These are phyloP conservation scores for Anodontia alba DNA, from an alignment of 2,888 invertebrate genomes.

Conservation along the genomic window DNA sequence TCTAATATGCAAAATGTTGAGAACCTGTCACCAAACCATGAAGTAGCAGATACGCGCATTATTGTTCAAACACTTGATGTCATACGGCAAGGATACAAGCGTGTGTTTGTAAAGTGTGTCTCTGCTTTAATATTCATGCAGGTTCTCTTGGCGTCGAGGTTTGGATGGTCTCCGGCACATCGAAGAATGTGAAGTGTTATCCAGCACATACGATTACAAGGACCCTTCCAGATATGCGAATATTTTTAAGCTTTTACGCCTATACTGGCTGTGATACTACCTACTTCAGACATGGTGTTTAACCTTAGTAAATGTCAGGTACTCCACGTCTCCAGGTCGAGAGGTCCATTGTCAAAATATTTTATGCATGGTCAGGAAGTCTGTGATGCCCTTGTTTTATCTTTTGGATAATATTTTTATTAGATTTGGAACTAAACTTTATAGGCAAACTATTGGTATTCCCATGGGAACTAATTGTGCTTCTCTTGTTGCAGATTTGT, in stretches of 20 bases:
- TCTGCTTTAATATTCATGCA: slow-evolving; percentile 20
- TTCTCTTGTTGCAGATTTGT: no score
- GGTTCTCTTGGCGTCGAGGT: slow-evolving; percentile 3
- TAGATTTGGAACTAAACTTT: no score
- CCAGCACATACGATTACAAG: not conserved
- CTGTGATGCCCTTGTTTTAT: no score
- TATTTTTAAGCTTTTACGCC: slow-evolving; percentile 21
- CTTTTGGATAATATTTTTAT: no score
- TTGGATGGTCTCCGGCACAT: slow-evolving; percentile 36
- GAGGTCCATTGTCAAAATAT: no score
- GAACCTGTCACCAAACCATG: not conserved
- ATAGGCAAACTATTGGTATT: no score
- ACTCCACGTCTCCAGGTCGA: no score
- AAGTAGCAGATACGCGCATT: slow-evolving; percentile 18
- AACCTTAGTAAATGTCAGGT: no score
- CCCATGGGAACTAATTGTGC: no score
- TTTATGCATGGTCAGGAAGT: no score
- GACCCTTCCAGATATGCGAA: not conserved
- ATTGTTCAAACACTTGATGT: slow-evolving; percentile 14
- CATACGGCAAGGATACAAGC: not conserved
- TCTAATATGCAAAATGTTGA: slow-evolving; percentile 1
- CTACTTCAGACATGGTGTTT: no score
- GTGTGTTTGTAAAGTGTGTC: not conserved
- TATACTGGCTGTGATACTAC: slow-evolving; percentile 35
- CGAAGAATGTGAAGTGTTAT: slow-evolving; percentile 8